Evolutionary conservation across 2,888 invertebrate genomes (phyloP).

Genomic region (Drosophila incognita): DNA sequence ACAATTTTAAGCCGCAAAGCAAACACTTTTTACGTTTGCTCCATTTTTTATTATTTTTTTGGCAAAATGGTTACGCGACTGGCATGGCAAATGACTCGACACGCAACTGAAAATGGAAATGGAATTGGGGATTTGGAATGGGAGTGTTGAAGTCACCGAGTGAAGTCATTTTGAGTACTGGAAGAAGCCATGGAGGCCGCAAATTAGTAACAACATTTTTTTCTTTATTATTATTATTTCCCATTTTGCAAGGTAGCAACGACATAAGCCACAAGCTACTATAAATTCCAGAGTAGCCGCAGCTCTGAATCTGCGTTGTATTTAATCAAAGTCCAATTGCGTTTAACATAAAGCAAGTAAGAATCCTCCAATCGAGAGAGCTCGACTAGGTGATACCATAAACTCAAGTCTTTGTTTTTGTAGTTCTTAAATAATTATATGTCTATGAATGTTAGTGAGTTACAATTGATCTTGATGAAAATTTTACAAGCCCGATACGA

Average conservation of each 20-base stretch:
- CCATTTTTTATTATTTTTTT: conserved; percentile 40
- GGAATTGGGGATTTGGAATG: background rate
- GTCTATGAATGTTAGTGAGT: background rate
- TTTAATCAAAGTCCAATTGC: conserved; percentile 61
- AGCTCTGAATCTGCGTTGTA: conserved; percentile 26
- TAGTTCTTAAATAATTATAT: background rate
- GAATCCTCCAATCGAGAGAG: background rate
- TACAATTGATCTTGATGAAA: no score
- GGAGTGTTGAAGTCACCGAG: conserved; percentile 3
- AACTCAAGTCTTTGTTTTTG: background rate
- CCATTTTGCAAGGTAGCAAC: conserved; percentile 5
- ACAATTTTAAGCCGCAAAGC: conserved; percentile 38
- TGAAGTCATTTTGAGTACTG: conserved; percentile 22
- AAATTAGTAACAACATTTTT: conserved; percentile 31
- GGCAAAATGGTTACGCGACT: conserved; percentile 40
- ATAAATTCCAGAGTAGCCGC: conserved; percentile 19
- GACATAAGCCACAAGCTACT: conserved; percentile 1
- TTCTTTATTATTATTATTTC: background rate
- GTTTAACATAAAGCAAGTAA: conserved; percentile 3
- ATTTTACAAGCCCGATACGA: background rate
- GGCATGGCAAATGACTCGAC: conserved; percentile 36
- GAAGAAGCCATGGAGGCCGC: conserved; percentile 23
- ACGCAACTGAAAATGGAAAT: conserved; percentile 37
- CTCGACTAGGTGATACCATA: background rate
- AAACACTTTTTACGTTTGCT: conserved; percentile 47